Base-by-base conservation (phyloP, 2,113 vertebrate genomes). In the Aegypius monachus region DNA sequence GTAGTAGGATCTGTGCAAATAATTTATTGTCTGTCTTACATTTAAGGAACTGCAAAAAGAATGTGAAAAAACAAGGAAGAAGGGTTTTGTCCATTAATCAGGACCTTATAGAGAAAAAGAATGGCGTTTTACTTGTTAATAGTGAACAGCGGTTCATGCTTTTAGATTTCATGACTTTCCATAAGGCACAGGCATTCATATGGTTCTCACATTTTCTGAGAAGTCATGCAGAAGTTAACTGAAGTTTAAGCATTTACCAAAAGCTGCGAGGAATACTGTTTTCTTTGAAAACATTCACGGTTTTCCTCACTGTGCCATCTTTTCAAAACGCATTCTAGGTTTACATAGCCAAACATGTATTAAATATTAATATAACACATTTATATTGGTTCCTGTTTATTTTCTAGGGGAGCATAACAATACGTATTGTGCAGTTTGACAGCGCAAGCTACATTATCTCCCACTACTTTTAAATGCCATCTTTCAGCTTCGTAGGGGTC, bases 131-230 rank as follows among this genome's bases (percentile, higher is more conserved):
- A 73, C 74, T 86, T 87, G 63, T 78, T 93, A 97, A 93, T 81
- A 96, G 56, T 85, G 80, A 97, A 93, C 81, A 96, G 67, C 29
- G 13, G 56, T 79, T 77, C 48, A 45, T 75, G 40, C 38, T 77
- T 90, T 95, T 85, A 52, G 43, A 82, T 93, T 96, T 95, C 82
- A 90, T 84, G 61, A 73, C 47, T 95, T 95, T 95, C 71, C 93
- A 75, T 90, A 94, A 94, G 66, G 65, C 73, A 70, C 84, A 81
- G 42, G 63, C 91, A 59, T 72, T 96, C 93, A 95, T 95, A 92
- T 92, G 86, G 85, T 63, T 96, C 88, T 97, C 95, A 97, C 89
- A 95, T 80, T 97, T 82, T 94, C 89, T 88, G 55, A 90, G 94
- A 94, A 82, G 67, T 63, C 68, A 71, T 36, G 65, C 74, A 86